Percentiles rank a stretch among this genome's conserved stretches.
phyloP scores from a whole-genome alignment of 1,140 invertebrate species.

The Chrysoperla carnea region DNA sequence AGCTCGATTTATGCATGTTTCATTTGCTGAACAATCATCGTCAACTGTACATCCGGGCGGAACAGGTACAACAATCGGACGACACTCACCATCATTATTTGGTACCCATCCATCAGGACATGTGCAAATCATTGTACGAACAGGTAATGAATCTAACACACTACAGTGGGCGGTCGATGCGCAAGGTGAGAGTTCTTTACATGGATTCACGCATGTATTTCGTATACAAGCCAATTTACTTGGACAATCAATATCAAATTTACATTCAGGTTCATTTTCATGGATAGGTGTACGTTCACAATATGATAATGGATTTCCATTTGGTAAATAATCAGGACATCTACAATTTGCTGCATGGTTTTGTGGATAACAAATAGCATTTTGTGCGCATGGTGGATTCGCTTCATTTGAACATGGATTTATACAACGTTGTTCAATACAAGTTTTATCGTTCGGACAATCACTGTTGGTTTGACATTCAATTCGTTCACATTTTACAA shows the following conservation, averaged over 20 bases:
- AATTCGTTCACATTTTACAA: conserved; percentile 53
- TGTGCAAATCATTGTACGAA: conserved; percentile 67
- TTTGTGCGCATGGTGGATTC: conserved; percentile 52
- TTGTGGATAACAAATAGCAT: conserved; percentile 58
- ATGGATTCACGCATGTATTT: conserved; percentile 62
- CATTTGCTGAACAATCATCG: conserved; percentile 53
- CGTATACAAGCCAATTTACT: conserved; percentile 63
- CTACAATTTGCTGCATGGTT: conserved; percentile 58
- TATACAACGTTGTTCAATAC: conserved; percentile 48
- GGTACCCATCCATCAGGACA: conserved; percentile 69
- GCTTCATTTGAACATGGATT: conserved; percentile 48
- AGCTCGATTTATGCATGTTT: conserved; percentile 69
- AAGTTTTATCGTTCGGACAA: conserved; percentile 51
- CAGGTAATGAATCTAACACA: conserved; percentile 62
- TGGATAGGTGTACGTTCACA: conserved; percentile 37
- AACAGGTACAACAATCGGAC: conserved; percentile 43
- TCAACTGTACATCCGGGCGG: conserved; percentile 58
- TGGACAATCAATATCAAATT: conserved; percentile 59
- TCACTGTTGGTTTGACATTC: conserved; percentile 63
- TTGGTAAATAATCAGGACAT: conserved; percentile 52
- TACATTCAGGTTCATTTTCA: conserved; percentile 48
- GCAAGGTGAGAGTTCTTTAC: conserved; percentile 52
- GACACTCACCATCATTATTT: conserved; percentile 55
- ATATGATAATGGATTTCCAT: conserved; percentile 60
- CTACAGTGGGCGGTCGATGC: conserved; percentile 49